phyloP scores from a whole-genome alignment of 2,888 invertebrate species.

The Dryococelus australis region DNA sequence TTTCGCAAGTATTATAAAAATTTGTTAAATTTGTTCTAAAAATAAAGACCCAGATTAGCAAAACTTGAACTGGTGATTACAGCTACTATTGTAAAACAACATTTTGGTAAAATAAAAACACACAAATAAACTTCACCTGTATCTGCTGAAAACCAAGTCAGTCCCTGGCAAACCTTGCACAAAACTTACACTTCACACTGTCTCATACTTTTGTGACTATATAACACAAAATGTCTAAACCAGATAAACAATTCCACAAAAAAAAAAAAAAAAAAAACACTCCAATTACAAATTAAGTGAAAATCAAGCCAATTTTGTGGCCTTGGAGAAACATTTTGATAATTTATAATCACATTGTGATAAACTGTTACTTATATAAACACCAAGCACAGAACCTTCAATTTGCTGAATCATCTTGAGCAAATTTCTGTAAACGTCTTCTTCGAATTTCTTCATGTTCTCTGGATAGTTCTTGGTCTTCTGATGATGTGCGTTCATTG shows the following conservation, averaged over 20 bases:
- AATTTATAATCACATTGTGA: slow-evolving; percentile 1
- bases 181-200: too few species aligned
- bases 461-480: slow-evolving; percentile 59
- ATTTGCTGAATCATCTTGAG: slow-evolving; percentile 40
- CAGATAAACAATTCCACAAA: not conserved
- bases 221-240: not conserved
- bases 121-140: too few species aligned
- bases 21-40: too few species aligned
- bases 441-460: slow-evolving; percentile 70
- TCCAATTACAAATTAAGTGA: not conserved
- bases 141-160: too few species aligned
- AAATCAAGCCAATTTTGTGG: not conserved
- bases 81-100: too few species aligned
- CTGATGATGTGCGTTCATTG: not conserved
- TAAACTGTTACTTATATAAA: not conserved
- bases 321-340: not conserved
- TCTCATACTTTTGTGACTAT: too few species aligned
- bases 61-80: too few species aligned
- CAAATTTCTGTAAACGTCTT: slow-evolving; percentile 78
- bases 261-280: not conserved
- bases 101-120: too few species aligned
- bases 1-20: too few species aligned
- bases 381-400: not conserved
- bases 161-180: too few species aligned
- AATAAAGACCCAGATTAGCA: too few species aligned